A percentile compares a stretch with the other conserved stretches of the same genome.
Conservation (phyloP, 2,797 vertebrate genomes). For the Coregonus sp. region DNA sequence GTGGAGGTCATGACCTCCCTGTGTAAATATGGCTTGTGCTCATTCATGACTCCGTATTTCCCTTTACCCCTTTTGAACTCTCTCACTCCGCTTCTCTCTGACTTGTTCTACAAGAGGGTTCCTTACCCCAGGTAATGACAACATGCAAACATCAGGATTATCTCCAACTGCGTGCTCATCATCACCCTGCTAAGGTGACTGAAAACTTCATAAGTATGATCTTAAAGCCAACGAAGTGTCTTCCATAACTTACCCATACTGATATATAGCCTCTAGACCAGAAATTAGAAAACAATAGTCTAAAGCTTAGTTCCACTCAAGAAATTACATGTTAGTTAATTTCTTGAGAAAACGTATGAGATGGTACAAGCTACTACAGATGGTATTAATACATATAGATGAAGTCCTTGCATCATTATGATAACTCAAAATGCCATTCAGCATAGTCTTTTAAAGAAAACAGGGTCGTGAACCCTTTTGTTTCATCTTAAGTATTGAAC, state of each 20-base stretch:
- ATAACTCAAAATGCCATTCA: background rate
- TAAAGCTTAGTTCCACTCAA: background rate
- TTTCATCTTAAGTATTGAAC: constrained; percentile 26
- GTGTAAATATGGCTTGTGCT: constrained; percentile 74
- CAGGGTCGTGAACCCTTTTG: background rate
- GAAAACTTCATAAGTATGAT: background rate
- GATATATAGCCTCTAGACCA: background rate
- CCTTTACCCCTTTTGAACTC: background rate
- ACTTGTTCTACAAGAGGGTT: background rate
- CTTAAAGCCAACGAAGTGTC: background rate
- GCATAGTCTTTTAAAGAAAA: background rate
- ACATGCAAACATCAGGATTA: background rate
- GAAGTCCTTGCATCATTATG: background rate
- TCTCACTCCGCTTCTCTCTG: background rate
- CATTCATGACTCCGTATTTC: constrained; percentile 47
- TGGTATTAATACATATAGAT: background rate
- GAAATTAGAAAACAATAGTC: background rate
- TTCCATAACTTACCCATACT: background rate
- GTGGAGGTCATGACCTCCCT: constrained; percentile 42
- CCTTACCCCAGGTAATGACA: background rate
- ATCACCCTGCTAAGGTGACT: background rate
- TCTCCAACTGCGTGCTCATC: background rate
- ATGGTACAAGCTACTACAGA: background rate
- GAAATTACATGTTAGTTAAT: background rate
- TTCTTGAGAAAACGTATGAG: background rate